Percentiles rank a stretch among this genome's conserved stretches.
phyloP scores from a whole-genome alignment of 1,140 invertebrate species.

The Papilio machaon region DNA sequence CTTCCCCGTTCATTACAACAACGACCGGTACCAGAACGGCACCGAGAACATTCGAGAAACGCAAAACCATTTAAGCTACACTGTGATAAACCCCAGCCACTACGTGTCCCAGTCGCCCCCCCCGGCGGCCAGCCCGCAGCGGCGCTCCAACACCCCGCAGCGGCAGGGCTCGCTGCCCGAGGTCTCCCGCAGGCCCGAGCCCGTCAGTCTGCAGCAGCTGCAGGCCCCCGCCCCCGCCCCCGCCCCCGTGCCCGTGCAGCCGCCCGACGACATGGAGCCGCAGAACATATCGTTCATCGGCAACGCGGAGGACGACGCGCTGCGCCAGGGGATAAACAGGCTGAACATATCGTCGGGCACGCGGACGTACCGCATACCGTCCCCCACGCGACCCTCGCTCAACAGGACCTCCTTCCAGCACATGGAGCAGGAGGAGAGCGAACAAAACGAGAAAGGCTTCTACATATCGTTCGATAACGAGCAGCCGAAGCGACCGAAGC shows the following conservation, averaged over 20 bases:
- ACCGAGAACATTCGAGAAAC: slow-evolving; percentile 61
- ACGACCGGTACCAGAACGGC: slow-evolving; percentile 75
- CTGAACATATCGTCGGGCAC: slow-evolving; percentile 93
- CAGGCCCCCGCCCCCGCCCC: slow-evolving; percentile 84
- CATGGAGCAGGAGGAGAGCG: slow-evolving; percentile 74
- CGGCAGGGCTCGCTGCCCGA: slow-evolving; percentile 68
- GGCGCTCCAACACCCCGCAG: slow-evolving; percentile 68
- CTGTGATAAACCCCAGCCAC: slow-evolving; percentile 70
- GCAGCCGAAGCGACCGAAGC: slow-evolving; percentile 93
- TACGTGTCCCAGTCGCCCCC: slow-evolving; percentile 63
- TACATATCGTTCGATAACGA: slow-evolving; percentile 96
- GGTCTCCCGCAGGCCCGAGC: slow-evolving; percentile 51
- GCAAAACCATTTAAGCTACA: slow-evolving; percentile 77
- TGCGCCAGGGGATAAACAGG: slow-evolving; percentile 85
- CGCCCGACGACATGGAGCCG: slow-evolving; percentile 92
- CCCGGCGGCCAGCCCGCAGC: slow-evolving; percentile 59
- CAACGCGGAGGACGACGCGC: slow-evolving; percentile 83
- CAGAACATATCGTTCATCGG: slow-evolving; percentile 96
- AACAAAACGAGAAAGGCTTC: slow-evolving; percentile 92
- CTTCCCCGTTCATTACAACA: slow-evolving; percentile 68
- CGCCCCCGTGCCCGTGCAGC: slow-evolving; percentile 84
- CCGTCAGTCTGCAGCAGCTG: slow-evolving; percentile 77
- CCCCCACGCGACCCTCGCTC: slow-evolving; percentile 88
- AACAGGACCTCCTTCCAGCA: slow-evolving; percentile 88
- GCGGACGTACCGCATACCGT: slow-evolving; percentile 93